Evolutionary conservation across 2,797 vertebrate genomes (phyloP).

Genomic region (Sebastes hopkinsi): DNA sequence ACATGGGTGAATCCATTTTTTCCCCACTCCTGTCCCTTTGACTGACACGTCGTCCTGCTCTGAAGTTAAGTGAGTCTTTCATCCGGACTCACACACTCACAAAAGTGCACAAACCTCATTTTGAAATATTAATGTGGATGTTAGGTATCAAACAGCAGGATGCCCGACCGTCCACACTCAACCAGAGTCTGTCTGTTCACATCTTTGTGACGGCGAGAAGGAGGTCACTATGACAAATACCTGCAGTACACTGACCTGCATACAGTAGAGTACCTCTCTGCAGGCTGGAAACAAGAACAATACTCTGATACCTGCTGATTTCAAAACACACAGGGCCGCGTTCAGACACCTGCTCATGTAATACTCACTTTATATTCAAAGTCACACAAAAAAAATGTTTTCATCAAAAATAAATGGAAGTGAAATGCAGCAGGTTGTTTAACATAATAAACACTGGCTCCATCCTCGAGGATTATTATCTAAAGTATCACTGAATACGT

Average conservation of each 20-base stretch:
- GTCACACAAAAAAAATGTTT: background rate
- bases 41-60: background rate
- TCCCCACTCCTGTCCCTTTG: background rate
- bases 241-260: conserved; percentile 57
- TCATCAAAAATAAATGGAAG: background rate
- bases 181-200: conserved; percentile 39
- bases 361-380: background rate
- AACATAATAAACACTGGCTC: background rate
- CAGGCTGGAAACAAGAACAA: conserved; percentile 19
- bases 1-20: too few species aligned
- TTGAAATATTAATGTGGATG: conserved; percentile 47
- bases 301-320: conserved; percentile 10
- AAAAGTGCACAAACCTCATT: background rate
- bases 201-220: conserved; percentile 37
- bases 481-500: background rate
- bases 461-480: background rate
- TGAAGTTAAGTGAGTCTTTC: background rate
- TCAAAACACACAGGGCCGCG: conserved; percentile 1
- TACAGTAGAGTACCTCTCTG: conserved; percentile 14
- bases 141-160: conserved; percentile 39
- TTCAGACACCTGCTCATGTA: background rate
- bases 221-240: conserved; percentile 70
- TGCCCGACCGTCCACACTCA: conserved; percentile 18
- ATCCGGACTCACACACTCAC: background rate
- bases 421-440: conserved; percentile 3